A percentile compares a stretch with the other conserved stretches of the same genome.
Evolutionary conservation across 2,888 invertebrate genomes (phyloP).

Genomic region (Apamea crenata): DNA sequence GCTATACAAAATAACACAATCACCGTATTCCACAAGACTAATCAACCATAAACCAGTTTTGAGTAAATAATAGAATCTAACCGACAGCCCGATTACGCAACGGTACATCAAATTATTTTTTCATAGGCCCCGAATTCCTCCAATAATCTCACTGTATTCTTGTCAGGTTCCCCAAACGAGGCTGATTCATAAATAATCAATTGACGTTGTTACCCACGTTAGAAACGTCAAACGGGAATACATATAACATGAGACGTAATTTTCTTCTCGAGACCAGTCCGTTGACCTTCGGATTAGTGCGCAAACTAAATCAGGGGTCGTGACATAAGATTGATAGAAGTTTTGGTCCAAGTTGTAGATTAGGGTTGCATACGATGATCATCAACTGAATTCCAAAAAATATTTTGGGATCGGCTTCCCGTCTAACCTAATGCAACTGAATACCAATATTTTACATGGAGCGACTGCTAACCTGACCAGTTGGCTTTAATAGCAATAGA

Average conservation of each 20-base stretch:
- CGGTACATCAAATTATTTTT: conserved; percentile 54
- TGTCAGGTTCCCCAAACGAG: conserved; percentile 47
- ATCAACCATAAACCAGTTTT: conserved; percentile 15
- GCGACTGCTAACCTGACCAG: too few relatives aligned
- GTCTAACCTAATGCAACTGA: background rate
- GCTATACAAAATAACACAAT: background rate
- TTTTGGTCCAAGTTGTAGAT: background rate
- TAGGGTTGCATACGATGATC: too few relatives aligned
- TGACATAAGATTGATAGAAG: conserved; percentile 2
- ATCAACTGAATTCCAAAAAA: background rate
- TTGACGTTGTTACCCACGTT: conserved; percentile 66
- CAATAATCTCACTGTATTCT: conserved; percentile 58
- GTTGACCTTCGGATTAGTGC: conserved; percentile 34
- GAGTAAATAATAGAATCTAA: conserved; percentile 21
- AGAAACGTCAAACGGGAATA: conserved; percentile 67
- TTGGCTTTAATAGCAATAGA: background rate
- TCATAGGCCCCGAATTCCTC: conserved; percentile 45
- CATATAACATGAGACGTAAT: conserved; percentile 67
- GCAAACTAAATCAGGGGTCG: conserved; percentile 1
- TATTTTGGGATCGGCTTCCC: background rate
- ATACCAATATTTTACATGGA: too few relatives aligned
- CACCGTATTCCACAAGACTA: conserved; percentile 8
- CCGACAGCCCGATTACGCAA: conserved; percentile 21
- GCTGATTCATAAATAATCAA: conserved; percentile 74
- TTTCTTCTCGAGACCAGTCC: conserved; percentile 44